phyloP scores from a whole-genome alignment of 2,113 vertebrate genomes.

The Marcusenius ussheri region DNA sequence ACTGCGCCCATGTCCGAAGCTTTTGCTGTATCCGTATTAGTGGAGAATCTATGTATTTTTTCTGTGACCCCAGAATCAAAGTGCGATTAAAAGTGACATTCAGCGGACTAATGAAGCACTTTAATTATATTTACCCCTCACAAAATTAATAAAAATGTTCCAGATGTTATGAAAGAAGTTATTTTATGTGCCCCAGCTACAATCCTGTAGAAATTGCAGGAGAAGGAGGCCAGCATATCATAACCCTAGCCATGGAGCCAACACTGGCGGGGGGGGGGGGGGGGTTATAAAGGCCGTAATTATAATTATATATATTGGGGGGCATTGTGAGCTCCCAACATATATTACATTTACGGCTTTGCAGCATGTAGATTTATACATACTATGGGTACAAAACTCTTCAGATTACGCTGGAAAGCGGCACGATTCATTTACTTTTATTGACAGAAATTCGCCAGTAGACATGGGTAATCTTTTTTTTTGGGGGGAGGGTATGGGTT shows the following conservation, averaged over 20 bases:
- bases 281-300: neutral
- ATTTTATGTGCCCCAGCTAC: neutral
- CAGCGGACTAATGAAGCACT: neutral
- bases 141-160: neutral
- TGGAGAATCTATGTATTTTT: neutral
- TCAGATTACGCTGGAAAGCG: neutral
- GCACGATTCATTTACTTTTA: neutral
- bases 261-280: neutral
- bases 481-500: neutral
- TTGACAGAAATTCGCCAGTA: neutral
- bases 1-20: neutral
- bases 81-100: neutral
- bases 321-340: neutral
- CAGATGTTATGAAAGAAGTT: neutral
- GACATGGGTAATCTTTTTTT: neutral
- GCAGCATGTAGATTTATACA: neutral
- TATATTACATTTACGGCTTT: neutral
- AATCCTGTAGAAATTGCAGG: neutral
- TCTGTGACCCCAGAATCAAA: neutral
- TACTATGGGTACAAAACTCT: neutral
- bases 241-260: neutral
- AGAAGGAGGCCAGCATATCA: neutral
- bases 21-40: neutral
- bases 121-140: neutral
- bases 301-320: neutral